Evolutionary conservation across 1,140 invertebrate species (phyloP), one percentile per base, ranked within the genome.

Genomic region (Bactericera cockerelli): DNA sequence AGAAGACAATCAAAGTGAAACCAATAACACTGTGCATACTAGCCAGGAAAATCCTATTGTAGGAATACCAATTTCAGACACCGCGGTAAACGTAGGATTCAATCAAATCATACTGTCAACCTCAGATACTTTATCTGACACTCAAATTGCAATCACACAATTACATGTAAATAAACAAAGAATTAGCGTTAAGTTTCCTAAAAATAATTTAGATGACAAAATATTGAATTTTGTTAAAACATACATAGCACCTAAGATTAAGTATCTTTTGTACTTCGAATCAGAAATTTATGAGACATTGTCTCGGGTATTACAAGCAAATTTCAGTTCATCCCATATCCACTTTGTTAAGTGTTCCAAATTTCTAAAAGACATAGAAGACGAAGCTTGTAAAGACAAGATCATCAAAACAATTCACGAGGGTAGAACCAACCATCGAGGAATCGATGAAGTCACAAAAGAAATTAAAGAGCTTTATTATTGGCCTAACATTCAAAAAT

Each of bases 371-470:
- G 26, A 56, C 22, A 24, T 26, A 3, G 2, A n/a, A 10, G 13
- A 56, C 6, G n/a, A 56, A 25, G 22, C 3, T 3, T 10, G 26
- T 8, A 56, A 26, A 26, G 22, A n/a, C 22, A 2, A 22, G 26
- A 56, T 28, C 6, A 28, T 56, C 25, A 26, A 56, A 24, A 22
- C 19, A 4, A n/a, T 22, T 19, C 55, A 56, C n/a, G 26, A 24
- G n/a, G 60, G 61, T 54, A 62, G 69, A 67, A 67, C 66, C 11
- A 68, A 66, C 24, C 70, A 71, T 59, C 60, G 68, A 42, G 69
- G 68, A 31, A 69, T 68, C 33, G 62, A 67, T 1, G 70, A 72
- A 68, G 71, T 65, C 0, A 63, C 63, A 42, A 67, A 67, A 64
- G 65, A 67, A 13, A 21, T 71, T n/a, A 65, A 66, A 60, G 61